phyloP scores from a whole-genome alignment of 2,113 vertebrate genomes.

The Cavia aperea region DNA sequence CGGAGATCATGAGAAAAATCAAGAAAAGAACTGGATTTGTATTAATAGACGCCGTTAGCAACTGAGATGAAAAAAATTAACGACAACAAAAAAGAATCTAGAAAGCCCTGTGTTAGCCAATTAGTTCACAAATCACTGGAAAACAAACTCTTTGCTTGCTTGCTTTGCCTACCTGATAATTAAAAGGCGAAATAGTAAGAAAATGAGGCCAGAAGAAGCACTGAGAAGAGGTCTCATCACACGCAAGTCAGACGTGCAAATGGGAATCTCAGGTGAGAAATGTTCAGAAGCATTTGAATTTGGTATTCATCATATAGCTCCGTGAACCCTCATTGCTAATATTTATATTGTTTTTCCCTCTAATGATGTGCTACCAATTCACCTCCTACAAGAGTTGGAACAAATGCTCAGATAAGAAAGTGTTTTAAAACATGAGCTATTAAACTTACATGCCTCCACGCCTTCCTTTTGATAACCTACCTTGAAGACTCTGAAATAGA shows the following conservation, averaged over 20 bases:
- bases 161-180: conserved; percentile 6
- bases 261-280: neutral
- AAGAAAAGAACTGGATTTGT: conserved; percentile 4
- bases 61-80: conserved; percentile 8
- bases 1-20: neutral
- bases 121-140: neutral
- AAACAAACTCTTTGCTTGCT: neutral
- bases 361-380: conserved; percentile 30
- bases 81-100: neutral
- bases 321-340: neutral
- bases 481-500: neutral
- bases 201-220: neutral
- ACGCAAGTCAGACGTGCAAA: neutral
- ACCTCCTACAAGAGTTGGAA: conserved; percentile 11
- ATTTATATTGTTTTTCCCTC: conserved; percentile 21
- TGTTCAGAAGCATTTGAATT: neutral
- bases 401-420: neutral
- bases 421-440: conserved; percentile 17
- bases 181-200: neutral
- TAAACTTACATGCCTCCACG: neutral
- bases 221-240: neutral
- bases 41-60: neutral
- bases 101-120: neutral
- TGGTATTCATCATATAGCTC: neutral
- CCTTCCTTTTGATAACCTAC: neutral